Evolutionary conservation across 2,113 vertebrate genomes (phyloP).

Genomic region (Cisticola juncidis): DNA sequence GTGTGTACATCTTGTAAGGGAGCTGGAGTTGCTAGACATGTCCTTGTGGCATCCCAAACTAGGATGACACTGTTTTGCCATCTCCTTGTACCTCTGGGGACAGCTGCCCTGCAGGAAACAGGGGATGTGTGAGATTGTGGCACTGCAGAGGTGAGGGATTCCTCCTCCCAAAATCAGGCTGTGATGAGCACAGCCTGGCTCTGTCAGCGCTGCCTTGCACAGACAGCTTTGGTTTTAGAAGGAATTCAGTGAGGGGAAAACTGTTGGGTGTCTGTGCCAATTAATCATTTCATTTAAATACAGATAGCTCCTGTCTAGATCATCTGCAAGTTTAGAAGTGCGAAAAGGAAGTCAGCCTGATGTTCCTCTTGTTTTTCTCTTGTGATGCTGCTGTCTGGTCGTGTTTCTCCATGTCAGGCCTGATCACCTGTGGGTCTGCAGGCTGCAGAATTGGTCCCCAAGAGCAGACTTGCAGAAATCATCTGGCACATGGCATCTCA

Average conservation of each 20-base stretch:
- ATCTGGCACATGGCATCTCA: not conserved
- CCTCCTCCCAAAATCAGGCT: not conserved
- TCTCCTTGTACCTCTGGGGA: not conserved
- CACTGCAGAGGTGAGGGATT: not conserved
- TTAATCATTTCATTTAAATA: not conserved
- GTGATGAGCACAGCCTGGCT: not conserved
- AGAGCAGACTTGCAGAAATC: not conserved
- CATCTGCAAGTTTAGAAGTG: not conserved
- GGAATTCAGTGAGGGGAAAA: not conserved
- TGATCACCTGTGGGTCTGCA: not conserved
- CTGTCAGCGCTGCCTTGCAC: not conserved
- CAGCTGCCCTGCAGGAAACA: not conserved
- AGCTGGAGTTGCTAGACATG: not conserved
- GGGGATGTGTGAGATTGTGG: not conserved
- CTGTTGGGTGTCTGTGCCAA: not conserved
- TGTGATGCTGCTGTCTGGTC: rapidly evolving
- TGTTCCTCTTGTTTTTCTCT: not conserved
- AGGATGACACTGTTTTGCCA: not conserved
- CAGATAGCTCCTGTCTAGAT: not conserved
- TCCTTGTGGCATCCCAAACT: not conserved
- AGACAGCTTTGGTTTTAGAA: not conserved
- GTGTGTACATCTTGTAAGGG: not conserved
- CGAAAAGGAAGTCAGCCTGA: not conserved
- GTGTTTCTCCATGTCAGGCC: rapidly evolving
- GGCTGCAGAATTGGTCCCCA: not conserved